phyloP scores from a whole-genome alignment of 2,888 invertebrate genomes.

The Leptothorax acervorum region DNA sequence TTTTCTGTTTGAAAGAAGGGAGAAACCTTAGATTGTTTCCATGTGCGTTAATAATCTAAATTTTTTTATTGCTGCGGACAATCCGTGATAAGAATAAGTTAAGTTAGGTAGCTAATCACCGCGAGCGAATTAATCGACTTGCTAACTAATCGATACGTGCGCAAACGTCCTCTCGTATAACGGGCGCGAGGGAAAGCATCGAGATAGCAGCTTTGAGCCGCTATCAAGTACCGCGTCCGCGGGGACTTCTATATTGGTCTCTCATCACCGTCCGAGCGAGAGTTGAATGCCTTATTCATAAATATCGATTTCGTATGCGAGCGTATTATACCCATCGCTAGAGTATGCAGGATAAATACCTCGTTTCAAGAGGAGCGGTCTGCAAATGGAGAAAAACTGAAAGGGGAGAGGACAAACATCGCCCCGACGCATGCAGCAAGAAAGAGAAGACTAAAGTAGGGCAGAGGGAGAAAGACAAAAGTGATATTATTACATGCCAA shows the following conservation, averaged over 20 bases:
- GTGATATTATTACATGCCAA: slow-evolving; percentile 14
- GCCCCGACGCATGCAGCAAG: not conserved
- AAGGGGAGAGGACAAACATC: slow-evolving; percentile 37
- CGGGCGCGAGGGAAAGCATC: slow-evolving; percentile 39
- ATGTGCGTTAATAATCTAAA: not conserved
- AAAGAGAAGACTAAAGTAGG: not conserved
- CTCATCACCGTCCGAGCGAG: slow-evolving; percentile 48
- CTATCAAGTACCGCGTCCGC: slow-evolving; percentile 22
- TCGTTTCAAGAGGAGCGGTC: slow-evolving; percentile 43
- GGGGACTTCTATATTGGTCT: slow-evolving; percentile 49
- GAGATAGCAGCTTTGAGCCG: slow-evolving; percentile 38
- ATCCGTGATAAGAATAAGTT: not conserved
- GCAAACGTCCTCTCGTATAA: slow-evolving; percentile 30
- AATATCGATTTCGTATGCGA: slow-evolving; percentile 52
- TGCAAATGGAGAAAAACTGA: slow-evolving; percentile 44
- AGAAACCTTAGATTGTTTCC: not conserved
- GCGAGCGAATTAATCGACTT: slow-evolving; percentile 34
- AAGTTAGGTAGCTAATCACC: slow-evolving; percentile 27
- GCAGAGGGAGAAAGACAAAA: not conserved
- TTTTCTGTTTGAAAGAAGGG: not conserved
- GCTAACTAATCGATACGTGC: slow-evolving; percentile 32
- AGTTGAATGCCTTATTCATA: slow-evolving; percentile 59
- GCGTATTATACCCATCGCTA: slow-evolving; percentile 42
- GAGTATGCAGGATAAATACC: slow-evolving; percentile 35
- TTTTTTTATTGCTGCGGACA: not conserved